phyloP scores from a whole-genome alignment of 2,797 vertebrate genomes.

The Pogoniulus pusillus region DNA sequence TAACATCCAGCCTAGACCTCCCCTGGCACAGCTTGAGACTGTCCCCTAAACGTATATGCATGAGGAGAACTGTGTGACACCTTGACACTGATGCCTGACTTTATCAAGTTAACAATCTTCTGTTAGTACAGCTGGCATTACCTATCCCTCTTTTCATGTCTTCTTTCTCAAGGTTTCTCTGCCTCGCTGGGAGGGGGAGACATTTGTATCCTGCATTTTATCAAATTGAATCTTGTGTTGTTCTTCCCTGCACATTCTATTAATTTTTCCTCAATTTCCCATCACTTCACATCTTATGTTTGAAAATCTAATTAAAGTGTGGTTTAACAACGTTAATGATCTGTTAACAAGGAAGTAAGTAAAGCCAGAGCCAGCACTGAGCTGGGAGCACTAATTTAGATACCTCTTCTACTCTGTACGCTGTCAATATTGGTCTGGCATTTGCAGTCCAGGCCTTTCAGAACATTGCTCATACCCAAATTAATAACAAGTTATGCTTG shows the following conservation, averaged over 20 bases:
- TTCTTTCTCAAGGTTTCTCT: not conserved
- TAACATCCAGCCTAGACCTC: too few species aligned
- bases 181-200: not conserved
- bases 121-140: not conserved
- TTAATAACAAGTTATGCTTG: not conserved
- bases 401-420: slow-evolving; percentile 2
- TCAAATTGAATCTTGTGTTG: not conserved
- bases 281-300: slow-evolving; percentile 35
- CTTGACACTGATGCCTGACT: not conserved
- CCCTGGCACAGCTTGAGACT: too few species aligned
- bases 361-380: slow-evolving; percentile 43
- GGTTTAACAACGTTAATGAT: slow-evolving; percentile 47
- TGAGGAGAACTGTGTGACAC: not conserved
- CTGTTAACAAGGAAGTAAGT: slow-evolving; percentile 57
- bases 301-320: slow-evolving; percentile 49
- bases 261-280: slow-evolving; percentile 28
- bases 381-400: slow-evolving; percentile 24
- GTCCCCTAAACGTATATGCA: too few species aligned
- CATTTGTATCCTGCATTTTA: not conserved
- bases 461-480: not conserved
- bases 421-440: slow-evolving; percentile 12
- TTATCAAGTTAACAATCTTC: not conserved
- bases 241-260: slow-evolving; percentile 6
- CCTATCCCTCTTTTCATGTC: not conserved
- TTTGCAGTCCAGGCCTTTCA: slow-evolving; percentile 16